A percentile compares a stretch with the other conserved stretches of the same genome.
Evolutionary conservation across 2,888 invertebrate species (phyloP).

Genomic region (Lithophane ornitopus): DNA sequence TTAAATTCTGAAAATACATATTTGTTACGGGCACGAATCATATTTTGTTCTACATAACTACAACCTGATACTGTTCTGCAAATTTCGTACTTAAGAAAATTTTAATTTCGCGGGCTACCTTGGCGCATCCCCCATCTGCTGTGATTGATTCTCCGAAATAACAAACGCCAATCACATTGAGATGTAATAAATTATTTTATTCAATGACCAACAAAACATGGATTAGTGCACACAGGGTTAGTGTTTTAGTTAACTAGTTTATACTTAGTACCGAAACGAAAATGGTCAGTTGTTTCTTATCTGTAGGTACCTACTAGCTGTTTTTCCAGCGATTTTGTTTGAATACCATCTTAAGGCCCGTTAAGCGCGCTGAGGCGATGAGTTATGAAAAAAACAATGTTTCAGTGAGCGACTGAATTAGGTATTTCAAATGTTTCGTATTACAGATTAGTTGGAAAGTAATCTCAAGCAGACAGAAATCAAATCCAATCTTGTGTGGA

Average conservation of each 20-base stretch:
- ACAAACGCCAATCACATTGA: neutral
- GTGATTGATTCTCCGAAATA: neutral
- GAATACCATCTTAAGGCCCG: no score
- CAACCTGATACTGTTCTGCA: no score
- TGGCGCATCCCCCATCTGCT: neutral
- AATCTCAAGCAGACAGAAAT: slow-evolving; percentile 8
- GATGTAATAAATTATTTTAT: neutral
- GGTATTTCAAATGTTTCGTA: neutral
- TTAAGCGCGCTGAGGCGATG: no score
- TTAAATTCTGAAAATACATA: no score
- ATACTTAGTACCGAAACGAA: neutral
- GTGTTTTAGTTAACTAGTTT: neutral
- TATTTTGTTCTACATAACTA: no score
- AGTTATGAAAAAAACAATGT: neutral
- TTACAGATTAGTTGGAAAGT: slow-evolving; percentile 7
- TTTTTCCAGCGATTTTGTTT: neutral
- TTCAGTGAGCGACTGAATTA: neutral
- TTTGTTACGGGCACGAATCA: no score
- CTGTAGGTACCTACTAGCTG: neutral
- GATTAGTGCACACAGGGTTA: no score
- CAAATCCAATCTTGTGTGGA: slow-evolving; percentile 9
- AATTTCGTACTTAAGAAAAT: no score
- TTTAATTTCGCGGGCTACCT: no score
- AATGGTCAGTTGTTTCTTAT: neutral
- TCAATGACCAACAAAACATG: neutral